Conservation (phyloP, 1,140 invertebrate species). For the Drosophila takahashii region DNA sequence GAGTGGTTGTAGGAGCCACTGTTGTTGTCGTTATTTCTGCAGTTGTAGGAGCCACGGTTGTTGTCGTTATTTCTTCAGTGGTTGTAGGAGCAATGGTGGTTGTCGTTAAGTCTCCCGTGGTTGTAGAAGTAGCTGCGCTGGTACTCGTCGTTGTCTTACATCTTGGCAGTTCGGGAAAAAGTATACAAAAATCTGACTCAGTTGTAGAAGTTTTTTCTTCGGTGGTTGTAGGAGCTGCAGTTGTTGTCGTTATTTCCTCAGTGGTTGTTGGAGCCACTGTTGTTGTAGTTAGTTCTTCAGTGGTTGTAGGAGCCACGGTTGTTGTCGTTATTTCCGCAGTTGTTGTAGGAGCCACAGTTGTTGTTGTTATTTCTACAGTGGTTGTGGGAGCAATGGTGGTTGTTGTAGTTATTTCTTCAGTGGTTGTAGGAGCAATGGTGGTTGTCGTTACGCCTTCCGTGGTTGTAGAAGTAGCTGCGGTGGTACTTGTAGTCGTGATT, state of each 20-base stretch:
- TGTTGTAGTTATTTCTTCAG: neutral
- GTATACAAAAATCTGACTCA: neutral
- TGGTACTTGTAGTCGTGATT: no score
- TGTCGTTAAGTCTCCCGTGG: neutral
- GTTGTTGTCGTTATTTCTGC: neutral
- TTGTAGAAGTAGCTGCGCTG: neutral
- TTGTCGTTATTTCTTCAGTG: neutral
- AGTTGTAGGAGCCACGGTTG: neutral
- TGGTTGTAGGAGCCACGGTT: neutral
- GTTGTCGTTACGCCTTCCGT: neutral
- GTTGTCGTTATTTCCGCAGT: neutral
- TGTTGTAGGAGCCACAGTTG: neutral
- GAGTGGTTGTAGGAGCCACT: neutral
- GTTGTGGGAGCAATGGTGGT: neutral
- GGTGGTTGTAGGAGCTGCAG: neutral
- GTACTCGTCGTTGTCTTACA: neutral
- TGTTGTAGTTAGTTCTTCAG: neutral
- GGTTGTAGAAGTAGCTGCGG: neutral
- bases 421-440: neutral
- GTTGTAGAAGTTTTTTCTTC: no score
- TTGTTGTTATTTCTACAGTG: neutral
- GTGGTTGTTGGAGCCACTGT: no score
- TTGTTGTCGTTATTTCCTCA: neutral
- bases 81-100: neutral
- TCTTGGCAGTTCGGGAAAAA: neutral